Conservation (phyloP, 2,797 vertebrate genomes). For the Artibeus jamaicensis region DNA sequence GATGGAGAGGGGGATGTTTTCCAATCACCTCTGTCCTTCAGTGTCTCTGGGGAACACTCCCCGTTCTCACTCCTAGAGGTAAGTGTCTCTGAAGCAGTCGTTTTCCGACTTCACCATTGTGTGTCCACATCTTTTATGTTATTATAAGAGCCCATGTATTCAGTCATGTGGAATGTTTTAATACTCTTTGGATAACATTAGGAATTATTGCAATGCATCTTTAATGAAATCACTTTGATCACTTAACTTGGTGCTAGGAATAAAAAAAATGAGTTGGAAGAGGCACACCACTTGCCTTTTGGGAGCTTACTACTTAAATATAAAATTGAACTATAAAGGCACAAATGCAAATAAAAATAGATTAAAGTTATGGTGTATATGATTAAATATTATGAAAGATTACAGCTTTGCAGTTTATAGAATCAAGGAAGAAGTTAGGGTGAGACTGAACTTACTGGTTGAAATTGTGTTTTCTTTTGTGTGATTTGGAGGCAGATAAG, state of each 20-base stretch:
- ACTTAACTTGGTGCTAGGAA: not conserved
- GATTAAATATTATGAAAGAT: not conserved
- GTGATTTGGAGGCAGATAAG: not conserved
- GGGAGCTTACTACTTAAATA: not conserved
- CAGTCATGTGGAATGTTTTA: not conserved
- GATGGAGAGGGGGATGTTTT: not conserved
- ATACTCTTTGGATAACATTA: not conserved
- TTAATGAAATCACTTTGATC: slow-evolving; percentile 5
- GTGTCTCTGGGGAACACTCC: not conserved
- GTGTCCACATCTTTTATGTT: not conserved
- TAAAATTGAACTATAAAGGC: not conserved
- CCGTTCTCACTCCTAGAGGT: not conserved
- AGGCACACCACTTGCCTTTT: not conserved
- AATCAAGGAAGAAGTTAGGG: not conserved
- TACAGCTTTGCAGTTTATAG: not conserved
- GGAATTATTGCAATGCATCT: not conserved
- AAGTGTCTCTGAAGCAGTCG: not conserved
- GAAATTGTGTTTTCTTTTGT: not conserved
- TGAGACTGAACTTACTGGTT: not conserved
- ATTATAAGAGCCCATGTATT: not conserved
- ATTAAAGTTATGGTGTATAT: not conserved
- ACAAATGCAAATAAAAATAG: not conserved
- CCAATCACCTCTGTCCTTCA: not conserved
- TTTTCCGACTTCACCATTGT: not conserved
- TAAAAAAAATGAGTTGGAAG: not conserved